Evolutionary conservation across 2,888 invertebrate genomes (phyloP), one percentile per base, ranked within the genome.

Genomic region (Andrena minutula): DNA sequence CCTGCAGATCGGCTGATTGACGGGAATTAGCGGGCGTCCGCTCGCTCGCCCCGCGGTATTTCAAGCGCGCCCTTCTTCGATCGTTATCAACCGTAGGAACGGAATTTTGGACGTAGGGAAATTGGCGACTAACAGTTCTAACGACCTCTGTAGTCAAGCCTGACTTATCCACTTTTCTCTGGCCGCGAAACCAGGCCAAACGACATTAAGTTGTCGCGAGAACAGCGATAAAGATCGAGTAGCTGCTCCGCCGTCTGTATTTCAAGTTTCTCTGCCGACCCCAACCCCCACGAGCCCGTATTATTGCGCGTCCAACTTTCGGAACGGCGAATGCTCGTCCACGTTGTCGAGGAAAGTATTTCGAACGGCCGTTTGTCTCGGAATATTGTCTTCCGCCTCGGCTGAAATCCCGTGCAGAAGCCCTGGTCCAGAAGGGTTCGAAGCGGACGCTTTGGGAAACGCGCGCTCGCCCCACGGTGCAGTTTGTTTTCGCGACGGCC

Each of bases 401-500:
- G 20, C 56, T 16, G 65, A 56, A n/a, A 28, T 73, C 65, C 30
- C 51, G 56, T 23, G 53, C 73, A 53, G 10, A 8, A 23, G 30
- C 49, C 16, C 20, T 7, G n/a, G 51, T 20, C 51, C 20, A 51
- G 23, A 7, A 16, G 23, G 23, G 32, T 41, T 32, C 69, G 74
- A 49, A 60, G 49, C 70, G 30, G 56, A 58, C 41, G 30, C 68
- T 35, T 28, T 5, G 35, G 35, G 26, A n/a, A 61, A 51, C 35
- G 60, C 35, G 60, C 16, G 51, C 35, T 35, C 32, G 61, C 32
- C 28, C 20, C 51, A 20, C 51, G 51, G 51, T 32, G 63, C 75
- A 64, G 65, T 75, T 70, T 74, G 81, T 80, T 74, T 70, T 74
- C 80, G 47, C 56, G 49, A 63, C 20, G 35, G 35, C 69, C 68